A percentile compares a stretch with the other conserved stretches of the same genome.
phyloP scores from a whole-genome alignment of 2,113 vertebrate species.

The Lophochroa leadbeateri region DNA sequence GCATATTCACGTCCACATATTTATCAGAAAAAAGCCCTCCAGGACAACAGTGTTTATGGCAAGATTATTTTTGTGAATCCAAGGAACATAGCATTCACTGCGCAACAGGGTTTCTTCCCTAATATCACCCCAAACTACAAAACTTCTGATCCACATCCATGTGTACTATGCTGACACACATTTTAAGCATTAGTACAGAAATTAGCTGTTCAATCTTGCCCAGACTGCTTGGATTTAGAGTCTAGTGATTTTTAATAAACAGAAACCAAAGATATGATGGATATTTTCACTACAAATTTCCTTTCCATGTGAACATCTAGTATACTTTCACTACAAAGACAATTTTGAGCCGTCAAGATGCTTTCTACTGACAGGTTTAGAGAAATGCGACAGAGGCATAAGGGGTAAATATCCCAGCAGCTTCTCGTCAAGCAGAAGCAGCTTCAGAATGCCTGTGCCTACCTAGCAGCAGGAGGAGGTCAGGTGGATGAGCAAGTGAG shows the following conservation, averaged over 20 bases:
- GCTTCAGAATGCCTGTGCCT: background rate
- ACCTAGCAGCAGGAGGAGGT: background rate
- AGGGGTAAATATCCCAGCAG: background rate
- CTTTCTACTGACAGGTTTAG: background rate
- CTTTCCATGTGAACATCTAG: background rate
- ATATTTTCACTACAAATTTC: background rate
- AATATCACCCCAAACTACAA: background rate
- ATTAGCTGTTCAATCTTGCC: background rate
- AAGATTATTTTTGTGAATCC: conserved; percentile 71
- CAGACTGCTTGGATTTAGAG: background rate
- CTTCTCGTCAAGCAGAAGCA: background rate
- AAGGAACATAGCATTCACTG: conserved; percentile 51
- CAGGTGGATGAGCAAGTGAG: background rate
- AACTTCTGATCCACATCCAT: background rate
- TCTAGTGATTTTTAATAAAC: background rate
- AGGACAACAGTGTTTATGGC: conserved; percentile 74
- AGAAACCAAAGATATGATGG: background rate
- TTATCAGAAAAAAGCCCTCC: conserved; percentile 63
- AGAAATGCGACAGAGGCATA: background rate
- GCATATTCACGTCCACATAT: conserved; percentile 54
- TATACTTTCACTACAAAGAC: background rate
- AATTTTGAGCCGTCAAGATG: background rate
- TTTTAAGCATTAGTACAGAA: background rate
- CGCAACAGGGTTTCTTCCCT: conserved; percentile 50
- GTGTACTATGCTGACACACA: background rate